These are phyloP conservation scores for Ramphastos sulfuratus DNA, from an alignment of 2,113 vertebrate genomes.

Conservation along the genomic window DNA sequence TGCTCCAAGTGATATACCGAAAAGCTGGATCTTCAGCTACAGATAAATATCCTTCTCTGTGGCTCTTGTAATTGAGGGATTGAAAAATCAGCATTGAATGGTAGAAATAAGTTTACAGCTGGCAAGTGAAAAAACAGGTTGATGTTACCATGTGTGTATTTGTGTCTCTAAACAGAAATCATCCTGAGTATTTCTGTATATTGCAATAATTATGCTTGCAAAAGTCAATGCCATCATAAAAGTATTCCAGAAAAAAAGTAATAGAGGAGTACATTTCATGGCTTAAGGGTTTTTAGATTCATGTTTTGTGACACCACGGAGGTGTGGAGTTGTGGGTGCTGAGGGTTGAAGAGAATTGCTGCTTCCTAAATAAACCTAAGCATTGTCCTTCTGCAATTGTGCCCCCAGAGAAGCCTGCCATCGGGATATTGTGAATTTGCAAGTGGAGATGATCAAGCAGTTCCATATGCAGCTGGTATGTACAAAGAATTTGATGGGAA, in stretches of 20 bases:
- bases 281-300: not conserved
- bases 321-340: not conserved
- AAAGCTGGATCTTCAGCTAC: not conserved
- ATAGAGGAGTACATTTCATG: not conserved
- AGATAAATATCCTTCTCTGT: not conserved
- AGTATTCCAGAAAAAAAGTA: not conserved
- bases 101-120: not conserved
- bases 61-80: not conserved
- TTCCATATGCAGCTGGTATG: slow-evolving; percentile 96
- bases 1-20: not conserved
- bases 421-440: slow-evolving; percentile 94
- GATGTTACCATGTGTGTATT: not conserved
- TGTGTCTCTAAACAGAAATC: not conserved
- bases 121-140: not conserved
- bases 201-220: not conserved
- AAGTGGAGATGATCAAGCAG: slow-evolving; percentile 98
- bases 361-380: not conserved
- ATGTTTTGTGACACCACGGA: not conserved
- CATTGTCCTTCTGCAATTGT: not conserved
- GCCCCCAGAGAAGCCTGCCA: slow-evolving; percentile 88
- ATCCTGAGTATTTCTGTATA: not conserved
- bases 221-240: not conserved
- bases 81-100: not conserved
- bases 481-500: slow-evolving; percentile 3
- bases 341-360: not conserved